A percentile compares a stretch with the other conserved stretches of the same genome.
Evolutionary conservation across 2,888 invertebrate species (phyloP).

Genomic region (Steinernema hermaphroditum): DNA sequence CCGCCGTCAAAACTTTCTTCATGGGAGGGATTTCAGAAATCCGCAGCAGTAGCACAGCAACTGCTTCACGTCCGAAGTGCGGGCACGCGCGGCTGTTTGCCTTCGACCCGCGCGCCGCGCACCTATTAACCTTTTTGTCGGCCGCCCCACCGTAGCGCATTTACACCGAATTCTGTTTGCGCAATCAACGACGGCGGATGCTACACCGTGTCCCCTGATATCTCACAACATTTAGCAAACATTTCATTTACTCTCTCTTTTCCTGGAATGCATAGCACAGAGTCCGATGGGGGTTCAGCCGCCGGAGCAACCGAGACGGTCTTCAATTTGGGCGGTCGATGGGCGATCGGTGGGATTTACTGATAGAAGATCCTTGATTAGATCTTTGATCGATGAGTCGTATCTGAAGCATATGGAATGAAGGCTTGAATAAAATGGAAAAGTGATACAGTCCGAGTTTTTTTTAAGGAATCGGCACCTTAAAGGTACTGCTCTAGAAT

Average conservation of each 20-base stretch:
- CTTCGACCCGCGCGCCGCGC: not conserved
- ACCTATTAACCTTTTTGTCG: constrained; percentile 19
- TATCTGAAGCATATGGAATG: constrained; percentile 33
- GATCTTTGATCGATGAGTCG: constrained; percentile 20
- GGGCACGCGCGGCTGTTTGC: constrained; percentile 21
- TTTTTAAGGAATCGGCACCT: no score
- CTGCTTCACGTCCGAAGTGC: not conserved
- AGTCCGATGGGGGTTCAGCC: not conserved
- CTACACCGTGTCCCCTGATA: constrained; percentile 16
- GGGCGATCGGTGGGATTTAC: constrained; percentile 36
- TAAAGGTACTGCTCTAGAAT: no score
- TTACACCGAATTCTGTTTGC: constrained; percentile 14
- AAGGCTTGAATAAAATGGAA: no score
- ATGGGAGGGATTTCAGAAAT: constrained; percentile 25
- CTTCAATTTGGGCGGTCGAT: not conserved
- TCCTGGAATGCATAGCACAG: constrained; percentile 21
- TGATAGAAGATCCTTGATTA: constrained; percentile 34
- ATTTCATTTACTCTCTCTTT: not conserved
- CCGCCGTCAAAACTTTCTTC: constrained; percentile 4
- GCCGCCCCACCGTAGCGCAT: not conserved
- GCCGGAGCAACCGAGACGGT: not conserved
- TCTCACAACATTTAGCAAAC: constrained; percentile 22
- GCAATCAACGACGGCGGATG: not conserved
- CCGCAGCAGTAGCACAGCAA: not conserved
- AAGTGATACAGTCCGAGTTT: no score